phyloP scores from a whole-genome alignment of 2,797 vertebrate genomes.

The Heliangelus exortis region DNA sequence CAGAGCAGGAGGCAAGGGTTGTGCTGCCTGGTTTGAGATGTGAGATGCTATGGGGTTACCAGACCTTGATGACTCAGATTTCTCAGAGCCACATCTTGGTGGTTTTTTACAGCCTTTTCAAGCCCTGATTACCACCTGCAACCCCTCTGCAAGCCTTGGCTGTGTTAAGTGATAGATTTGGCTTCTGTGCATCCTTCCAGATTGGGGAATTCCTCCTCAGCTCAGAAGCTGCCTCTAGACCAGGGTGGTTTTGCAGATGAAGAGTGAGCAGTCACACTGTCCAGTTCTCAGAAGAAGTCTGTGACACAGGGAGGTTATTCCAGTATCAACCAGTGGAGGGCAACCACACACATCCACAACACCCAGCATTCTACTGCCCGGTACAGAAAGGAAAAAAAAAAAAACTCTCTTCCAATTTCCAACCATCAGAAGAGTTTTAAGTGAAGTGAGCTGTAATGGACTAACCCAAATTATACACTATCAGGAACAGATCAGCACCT shows the following conservation, averaged over 20 bases:
- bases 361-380: not conserved
- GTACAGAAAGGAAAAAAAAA: not conserved
- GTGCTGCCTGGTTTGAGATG: not conserved
- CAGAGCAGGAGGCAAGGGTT: not conserved
- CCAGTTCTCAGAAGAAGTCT: not conserved
- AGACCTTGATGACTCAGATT: not conserved
- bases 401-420: not conserved
- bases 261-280: not conserved
- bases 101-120: not conserved
- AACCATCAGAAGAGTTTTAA: not conserved
- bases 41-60: not conserved
- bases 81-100: not conserved
- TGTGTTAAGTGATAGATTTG: accelerated
- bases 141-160: not conserved
- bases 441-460: not conserved
- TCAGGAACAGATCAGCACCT: not conserved
- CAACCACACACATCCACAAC: not conserved
- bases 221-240: not conserved
- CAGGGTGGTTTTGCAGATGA: not conserved
- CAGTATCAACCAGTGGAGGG: conserved; percentile 23
- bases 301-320: not conserved
- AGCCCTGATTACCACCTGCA: not conserved
- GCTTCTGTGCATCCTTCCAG: not conserved
- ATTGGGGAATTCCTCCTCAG: not conserved
- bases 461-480: not conserved